Conservation (phyloP, 1,140 invertebrate species). For the Euwallacea similis region DNA sequence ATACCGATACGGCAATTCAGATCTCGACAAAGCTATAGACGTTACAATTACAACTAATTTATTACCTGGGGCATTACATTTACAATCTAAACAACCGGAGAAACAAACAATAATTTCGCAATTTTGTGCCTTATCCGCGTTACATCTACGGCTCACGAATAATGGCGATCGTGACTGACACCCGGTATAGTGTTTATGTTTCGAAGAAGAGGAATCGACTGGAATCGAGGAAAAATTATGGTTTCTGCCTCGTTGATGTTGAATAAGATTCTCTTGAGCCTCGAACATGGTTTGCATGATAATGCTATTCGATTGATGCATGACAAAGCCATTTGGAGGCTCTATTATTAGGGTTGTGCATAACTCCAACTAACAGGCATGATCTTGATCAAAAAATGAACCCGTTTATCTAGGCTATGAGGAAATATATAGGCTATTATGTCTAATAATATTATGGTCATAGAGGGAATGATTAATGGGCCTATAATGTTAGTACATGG, state of each 20-base stretch:
- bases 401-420: neutral
- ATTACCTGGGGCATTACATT: conserved; percentile 34
- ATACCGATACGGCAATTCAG: conserved; percentile 27
- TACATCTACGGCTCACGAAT: conserved; percentile 30
- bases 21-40: conserved; percentile 23
- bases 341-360: too few relatives aligned
- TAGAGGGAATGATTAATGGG: conserved; percentile 5
- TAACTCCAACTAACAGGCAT: too few relatives aligned
- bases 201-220: too few relatives aligned
- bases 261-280: too few relatives aligned
- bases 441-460: conserved; percentile 12
- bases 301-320: too few relatives aligned
- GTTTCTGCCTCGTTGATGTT: too few relatives aligned
- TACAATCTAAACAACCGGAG: conserved; percentile 16
- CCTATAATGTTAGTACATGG: conserved; percentile 17
- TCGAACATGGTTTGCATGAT: too few relatives aligned
- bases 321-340: too few relatives aligned
- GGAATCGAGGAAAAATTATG: too few relatives aligned
- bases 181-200: conserved; percentile 3
- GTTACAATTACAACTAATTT: conserved; percentile 36
- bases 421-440: conserved; percentile 12
- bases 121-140: conserved; percentile 35
- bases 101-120: conserved; percentile 38
- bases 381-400: too few relatives aligned
- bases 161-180: conserved; percentile 28